Conservation (phyloP, 2,888 invertebrate genomes). For the Lomographa bimaculata region DNA sequence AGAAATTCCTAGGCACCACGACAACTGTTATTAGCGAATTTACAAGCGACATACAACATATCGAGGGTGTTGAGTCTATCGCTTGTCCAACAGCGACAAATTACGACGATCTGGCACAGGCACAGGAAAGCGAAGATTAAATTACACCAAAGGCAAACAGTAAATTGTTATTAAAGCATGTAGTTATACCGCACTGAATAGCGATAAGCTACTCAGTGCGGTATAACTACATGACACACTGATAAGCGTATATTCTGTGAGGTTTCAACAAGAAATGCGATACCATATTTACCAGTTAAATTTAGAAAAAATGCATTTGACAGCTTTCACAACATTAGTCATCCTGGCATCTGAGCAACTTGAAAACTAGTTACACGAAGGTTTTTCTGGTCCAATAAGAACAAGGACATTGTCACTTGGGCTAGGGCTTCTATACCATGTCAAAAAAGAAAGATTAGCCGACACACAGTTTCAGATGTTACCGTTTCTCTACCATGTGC, state of each 20-base stretch:
- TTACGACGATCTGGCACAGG: constrained; percentile 23
- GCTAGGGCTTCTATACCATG: constrained; percentile 22
- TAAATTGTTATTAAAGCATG: background rate
- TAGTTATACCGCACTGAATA: constrained; percentile 1
- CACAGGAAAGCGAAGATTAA: constrained; percentile 8
- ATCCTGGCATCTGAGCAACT: constrained; percentile 8
- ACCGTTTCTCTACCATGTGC: constrained; percentile 6
- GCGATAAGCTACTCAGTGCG: no score
- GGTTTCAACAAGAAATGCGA: constrained; percentile 3
- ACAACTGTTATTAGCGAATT: constrained; percentile 9
- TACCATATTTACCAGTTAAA: constrained; percentile 19
- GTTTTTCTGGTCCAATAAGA: constrained; percentile 24
- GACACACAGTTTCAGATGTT: constrained; percentile 20
- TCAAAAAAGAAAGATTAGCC: constrained; percentile 21
- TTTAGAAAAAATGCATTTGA: constrained; percentile 15
- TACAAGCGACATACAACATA: constrained; percentile 26
- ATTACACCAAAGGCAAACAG: background rate
- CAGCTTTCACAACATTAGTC: constrained; percentile 5
- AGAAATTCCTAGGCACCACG: constrained; percentile 4
- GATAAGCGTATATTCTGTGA: constrained; percentile 21
- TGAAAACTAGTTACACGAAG: constrained; percentile 2
- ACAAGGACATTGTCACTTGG: constrained; percentile 18
- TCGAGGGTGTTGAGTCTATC: constrained; percentile 26
- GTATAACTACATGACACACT: no score
- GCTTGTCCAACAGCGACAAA: constrained; percentile 16